A percentile compares a stretch with the other conserved stretches of the same genome.
Conservation (phyloP, 1,140 invertebrate genomes). For the Drosophila kanapiae region DNA sequence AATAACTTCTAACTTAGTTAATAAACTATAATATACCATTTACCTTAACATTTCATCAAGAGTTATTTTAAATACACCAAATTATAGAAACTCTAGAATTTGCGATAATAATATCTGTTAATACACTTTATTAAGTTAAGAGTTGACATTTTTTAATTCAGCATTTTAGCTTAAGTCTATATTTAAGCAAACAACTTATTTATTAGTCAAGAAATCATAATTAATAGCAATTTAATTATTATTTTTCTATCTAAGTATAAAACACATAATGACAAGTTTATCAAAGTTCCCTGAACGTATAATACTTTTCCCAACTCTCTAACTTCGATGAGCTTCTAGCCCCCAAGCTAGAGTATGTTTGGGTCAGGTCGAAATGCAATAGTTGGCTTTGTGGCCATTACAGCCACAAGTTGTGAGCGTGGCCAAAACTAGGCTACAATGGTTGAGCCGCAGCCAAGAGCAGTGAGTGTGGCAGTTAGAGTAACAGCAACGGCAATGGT, state of each 20-base stretch:
- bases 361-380: constrained; percentile 18
- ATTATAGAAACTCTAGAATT: no score
- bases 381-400: constrained; percentile 27
- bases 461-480: constrained; percentile 5
- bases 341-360: constrained; percentile 14
- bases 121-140: no score
- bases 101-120: background rate
- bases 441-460: constrained; percentile 26
- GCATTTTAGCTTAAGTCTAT: no score
- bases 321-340: background rate
- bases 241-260: no score
- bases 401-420: constrained; percentile 54
- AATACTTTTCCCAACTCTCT: background rate
- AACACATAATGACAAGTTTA: background rate
- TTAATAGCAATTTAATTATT: background rate
- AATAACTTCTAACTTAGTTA: no score
- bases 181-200: no score
- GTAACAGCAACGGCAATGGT: constrained; percentile 9
- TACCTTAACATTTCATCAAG: no score
- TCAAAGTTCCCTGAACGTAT: background rate
- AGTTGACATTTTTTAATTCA: no score
- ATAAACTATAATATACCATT: no score
- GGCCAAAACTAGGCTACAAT: constrained; percentile 66
- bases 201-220: background rate
- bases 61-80: no score